Percentiles rank a stretch among this genome's conserved stretches.
Evolutionary conservation across 2,888 invertebrate genomes (phyloP).

Genomic region (Notocelia uddmanniana): DNA sequence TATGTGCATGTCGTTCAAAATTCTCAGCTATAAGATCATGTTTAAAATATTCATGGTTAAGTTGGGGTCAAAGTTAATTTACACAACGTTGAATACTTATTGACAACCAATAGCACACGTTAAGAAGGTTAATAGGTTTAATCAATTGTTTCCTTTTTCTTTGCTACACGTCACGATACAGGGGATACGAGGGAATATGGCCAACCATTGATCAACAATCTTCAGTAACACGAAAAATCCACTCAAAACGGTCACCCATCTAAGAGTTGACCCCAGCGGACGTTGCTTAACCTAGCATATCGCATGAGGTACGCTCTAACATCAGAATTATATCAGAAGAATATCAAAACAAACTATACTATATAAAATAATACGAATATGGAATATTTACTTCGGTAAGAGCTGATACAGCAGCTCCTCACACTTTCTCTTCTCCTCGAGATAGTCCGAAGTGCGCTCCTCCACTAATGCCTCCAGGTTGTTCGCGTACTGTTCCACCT

Average conservation of each 20-base stretch:
- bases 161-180: neutral
- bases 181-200: neutral
- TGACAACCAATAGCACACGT: neutral
- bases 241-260: no score
- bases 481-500: slow-evolving; percentile 99
- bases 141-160: no score
- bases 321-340: no score
- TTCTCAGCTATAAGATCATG: neutral
- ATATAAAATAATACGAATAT: no score
- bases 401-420: slow-evolving; percentile 98
- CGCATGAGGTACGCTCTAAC: no score
- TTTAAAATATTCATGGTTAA: neutral
- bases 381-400: slow-evolving; percentile 93
- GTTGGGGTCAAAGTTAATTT: neutral
- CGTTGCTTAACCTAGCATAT: no score
- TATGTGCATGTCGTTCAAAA: neutral
- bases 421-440: slow-evolving; percentile 99
- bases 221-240: no score
- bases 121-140: no score
- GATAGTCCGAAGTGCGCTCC: slow-evolving; percentile 97
- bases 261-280: no score
- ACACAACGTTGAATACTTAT: neutral
- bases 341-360: neutral
- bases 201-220: neutral
- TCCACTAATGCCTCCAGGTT: slow-evolving; percentile 98